Evolutionary conservation across 1,140 invertebrate species (phyloP), one percentile per base, ranked within the genome.

Genomic region (Drosophila varians): DNA sequence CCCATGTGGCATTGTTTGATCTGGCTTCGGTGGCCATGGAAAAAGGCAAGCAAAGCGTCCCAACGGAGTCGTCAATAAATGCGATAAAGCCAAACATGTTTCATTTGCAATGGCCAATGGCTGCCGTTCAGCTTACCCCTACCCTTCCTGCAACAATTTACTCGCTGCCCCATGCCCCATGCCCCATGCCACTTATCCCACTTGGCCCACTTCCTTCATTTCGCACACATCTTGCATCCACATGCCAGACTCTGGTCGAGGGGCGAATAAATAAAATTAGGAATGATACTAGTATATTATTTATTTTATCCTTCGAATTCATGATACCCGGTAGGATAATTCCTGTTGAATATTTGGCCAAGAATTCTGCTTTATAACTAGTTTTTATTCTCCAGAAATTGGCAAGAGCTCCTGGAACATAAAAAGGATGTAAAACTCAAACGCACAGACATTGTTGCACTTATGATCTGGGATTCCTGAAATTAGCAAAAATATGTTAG

Each of bases 31-130:
- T 70, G 65, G 26, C 55, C n/a, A 53, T 42, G 65, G 51, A 40
- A 42, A 62, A 54, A 36, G 54, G 64, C 61, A 72, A 58, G 56
- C 80, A 86, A 86, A 87, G 58, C 77, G 80, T 86, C 80, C 80
- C 80, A 74, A 53, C 51, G 80, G 80, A 86, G 80, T 86, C 80
- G 80, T 86, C 80, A 86, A 86, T 86, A 86, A 86, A 86, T 87
- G 77, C 80, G 80, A 86, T 86, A 86, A 86, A 87, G 78, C 82
- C 82, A 86, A 87, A 80, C 80, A 86, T 86, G 80, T 87, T 86
- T 87, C 80, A 87, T 87, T 86, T 86, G 80, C 80, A 84, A 60
- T 52, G 74, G 71, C 71, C 70, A 74, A 74, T 65, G 71, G 69
- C 49, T 73, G 69, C 43, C 19, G 19, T 25, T 48, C 42, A 47